A percentile compares a stretch with the other conserved stretches of the same genome.
Conservation (phyloP, 2,113 vertebrate species). For the Felis chaus region DNA sequence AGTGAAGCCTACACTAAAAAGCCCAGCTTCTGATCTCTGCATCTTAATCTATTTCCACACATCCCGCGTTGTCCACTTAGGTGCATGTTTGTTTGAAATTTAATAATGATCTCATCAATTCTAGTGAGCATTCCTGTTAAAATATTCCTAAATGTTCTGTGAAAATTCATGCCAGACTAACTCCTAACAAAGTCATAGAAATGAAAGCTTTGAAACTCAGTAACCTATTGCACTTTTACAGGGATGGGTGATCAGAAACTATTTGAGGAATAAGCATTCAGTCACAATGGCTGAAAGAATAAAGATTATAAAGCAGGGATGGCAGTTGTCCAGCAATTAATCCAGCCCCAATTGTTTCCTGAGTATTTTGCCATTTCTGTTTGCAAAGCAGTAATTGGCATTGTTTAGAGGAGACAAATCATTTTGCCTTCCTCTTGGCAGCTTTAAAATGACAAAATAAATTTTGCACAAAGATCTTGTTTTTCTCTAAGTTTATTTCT, state of each 20-base stretch:
- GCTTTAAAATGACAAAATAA: conserved; percentile 65
- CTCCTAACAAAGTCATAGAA: conserved; percentile 62
- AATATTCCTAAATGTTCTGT: conserved; percentile 8
- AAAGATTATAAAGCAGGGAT: conserved; percentile 34
- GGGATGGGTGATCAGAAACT: conserved; percentile 56
- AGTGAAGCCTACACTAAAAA: neutral
- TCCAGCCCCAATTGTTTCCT: conserved; percentile 50
- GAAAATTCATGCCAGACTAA: conserved; percentile 66
- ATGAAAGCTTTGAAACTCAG: conserved; percentile 64
- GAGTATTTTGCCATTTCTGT: conserved; percentile 65
- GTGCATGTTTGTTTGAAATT: conserved; percentile 15
- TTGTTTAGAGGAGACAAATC: conserved; percentile 60
- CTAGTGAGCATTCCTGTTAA: neutral
- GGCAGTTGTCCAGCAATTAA: conserved; percentile 34
- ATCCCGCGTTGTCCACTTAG: neutral
- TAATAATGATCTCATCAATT: conserved; percentile 11
- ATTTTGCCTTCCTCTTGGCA: conserved; percentile 52
- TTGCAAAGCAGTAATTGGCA: conserved; percentile 68
- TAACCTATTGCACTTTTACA: conserved; percentile 66
- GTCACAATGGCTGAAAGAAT: conserved; percentile 35
- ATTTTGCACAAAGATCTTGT: neutral
- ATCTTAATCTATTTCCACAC: neutral
- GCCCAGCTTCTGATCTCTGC: neutral
- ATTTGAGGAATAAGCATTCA: conserved; percentile 65
- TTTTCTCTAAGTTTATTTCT: conserved; percentile 69